phyloP scores from a whole-genome alignment of 1,140 invertebrate genomes.

The Phthorimaea operculella region DNA sequence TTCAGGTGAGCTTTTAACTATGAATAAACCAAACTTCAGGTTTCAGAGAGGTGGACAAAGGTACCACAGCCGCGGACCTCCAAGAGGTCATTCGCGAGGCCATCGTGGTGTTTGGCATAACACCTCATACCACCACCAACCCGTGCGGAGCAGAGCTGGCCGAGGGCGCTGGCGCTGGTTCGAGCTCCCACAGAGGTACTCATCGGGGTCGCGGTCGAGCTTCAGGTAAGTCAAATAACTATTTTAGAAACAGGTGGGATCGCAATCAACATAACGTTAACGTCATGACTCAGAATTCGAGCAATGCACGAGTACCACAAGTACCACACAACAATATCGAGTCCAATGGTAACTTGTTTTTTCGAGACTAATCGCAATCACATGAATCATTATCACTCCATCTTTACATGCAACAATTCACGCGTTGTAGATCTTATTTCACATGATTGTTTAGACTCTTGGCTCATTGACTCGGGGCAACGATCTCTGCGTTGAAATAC shows the following conservation, averaged over 20 bases:
- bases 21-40: not conserved
- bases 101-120: not conserved
- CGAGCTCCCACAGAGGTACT: not conserved
- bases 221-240: not conserved
- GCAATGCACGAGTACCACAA: not conserved
- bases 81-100: not conserved
- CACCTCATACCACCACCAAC: not conserved
- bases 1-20: not conserved
- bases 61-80: not conserved
- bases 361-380: conserved; percentile 13
- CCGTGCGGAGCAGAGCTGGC: not conserved
- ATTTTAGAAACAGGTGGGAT: not conserved
- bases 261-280: conserved; percentile 1
- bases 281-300: not conserved
- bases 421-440: not conserved
- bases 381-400: conserved; percentile 1
- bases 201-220: not conserved
- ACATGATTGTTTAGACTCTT: not conserved
- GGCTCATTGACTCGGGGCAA: conserved; percentile 19
- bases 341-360: conserved; percentile 10
- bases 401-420: conserved; percentile 3
- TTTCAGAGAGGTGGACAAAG: not conserved
- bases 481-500: conserved; percentile 20
- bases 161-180: not conserved
- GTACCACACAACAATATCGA: not conserved